These are phyloP conservation scores for Protonibea diacanthus DNA, from an alignment of 2,797 vertebrate species.

Conservation along the genomic window DNA sequence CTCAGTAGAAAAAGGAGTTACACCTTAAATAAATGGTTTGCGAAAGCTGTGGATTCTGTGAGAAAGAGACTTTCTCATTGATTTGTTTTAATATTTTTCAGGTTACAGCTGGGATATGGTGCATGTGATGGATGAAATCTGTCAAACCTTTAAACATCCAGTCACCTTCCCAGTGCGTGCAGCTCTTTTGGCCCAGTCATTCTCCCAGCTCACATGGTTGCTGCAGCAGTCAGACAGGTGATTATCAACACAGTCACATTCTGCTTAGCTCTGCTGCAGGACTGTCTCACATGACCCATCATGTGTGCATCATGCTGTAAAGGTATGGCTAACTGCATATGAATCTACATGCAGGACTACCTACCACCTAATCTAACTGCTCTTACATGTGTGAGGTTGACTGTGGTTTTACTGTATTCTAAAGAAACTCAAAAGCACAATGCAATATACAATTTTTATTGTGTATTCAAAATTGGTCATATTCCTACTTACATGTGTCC, in stretches of 20 bases:
- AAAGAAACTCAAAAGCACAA: too few species aligned
- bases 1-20: too few species aligned
- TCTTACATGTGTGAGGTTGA: too few species aligned
- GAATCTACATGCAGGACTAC: too few species aligned
- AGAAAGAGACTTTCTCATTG: background rate
- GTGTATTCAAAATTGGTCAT: too few species aligned
- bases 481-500: too few species aligned
- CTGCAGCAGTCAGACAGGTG: conserved; percentile 90
- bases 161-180: conserved; percentile 93
- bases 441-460: too few species aligned
- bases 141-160: conserved; percentile 81
- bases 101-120: conserved; percentile 93
- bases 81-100: conserved; percentile 50
- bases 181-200: conserved; percentile 86
- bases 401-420: too few species aligned
- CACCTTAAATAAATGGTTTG: background rate
- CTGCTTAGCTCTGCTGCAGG: background rate
- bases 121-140: conserved; percentile 88
- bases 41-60: background rate
- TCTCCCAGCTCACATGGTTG: conserved; percentile 89
- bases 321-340: too few species aligned
- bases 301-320: background rate
- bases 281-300: background rate
- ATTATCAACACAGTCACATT: background rate
- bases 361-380: too few species aligned